Base-by-base conservation (phyloP, 1,140 invertebrate genomes). In the Drosophila simulans region DNA sequence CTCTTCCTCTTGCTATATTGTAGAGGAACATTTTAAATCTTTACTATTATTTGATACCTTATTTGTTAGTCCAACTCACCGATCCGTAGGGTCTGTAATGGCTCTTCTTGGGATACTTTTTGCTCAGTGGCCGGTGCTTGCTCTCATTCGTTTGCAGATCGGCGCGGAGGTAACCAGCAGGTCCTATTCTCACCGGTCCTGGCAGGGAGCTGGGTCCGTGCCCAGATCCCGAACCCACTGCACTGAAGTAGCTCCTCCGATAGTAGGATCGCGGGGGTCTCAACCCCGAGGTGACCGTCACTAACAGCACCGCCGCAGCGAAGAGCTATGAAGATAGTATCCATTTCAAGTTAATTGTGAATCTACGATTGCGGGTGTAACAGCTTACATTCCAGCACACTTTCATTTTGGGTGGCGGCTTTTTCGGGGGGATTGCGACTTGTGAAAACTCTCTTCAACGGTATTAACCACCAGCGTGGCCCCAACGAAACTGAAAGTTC, bases 401-500 rank as follows among this genome's bases (percentile, higher is more conserved):
- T 48, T 62, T 74, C 88, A 90, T 90, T n/a, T 48, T 53, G 56
- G 51, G n/a, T 80, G 62, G 31, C 31, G 49, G 42, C 42, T 31
- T 17, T 34, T 34, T 17, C 39, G 42, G 12, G 55, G 55, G 48
- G 31, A 13, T 39, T 81, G 31, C n/a, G 39, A 45, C 43, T 49
- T 53, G 45, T 63, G 13, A 48, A 49, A 64, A 34, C 59, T 53
- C 42, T 48, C 49, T 35, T 22, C 27, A 51, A 42, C 22, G 13
- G 48, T 58, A 76, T 70, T 42, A 56, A 45, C 46, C 83, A 64
- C 79, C 69, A 56, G 74, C 80, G 90, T 82, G 74, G 90, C 84
- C 76, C 65, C 55, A 79, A 91, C 75, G 90, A 91, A 90, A 91
- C 90, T 91, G 90, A 91, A 91, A 91, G 90, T 91, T 86, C 84